Conservation (phyloP, 2,888 invertebrate species). For the Oligia strigilis region DNA sequence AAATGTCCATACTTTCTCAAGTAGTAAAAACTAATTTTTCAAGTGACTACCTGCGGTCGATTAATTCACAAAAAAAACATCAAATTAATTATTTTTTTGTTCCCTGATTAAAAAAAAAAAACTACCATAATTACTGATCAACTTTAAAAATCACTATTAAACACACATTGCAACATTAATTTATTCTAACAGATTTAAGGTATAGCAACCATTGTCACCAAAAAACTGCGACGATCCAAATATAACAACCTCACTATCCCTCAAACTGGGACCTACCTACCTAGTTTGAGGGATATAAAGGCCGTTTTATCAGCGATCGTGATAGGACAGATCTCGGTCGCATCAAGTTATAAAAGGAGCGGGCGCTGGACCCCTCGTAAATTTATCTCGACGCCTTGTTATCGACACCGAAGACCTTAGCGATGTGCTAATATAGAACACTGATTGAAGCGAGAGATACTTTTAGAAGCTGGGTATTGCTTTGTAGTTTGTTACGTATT, state of each 20-base stretch:
- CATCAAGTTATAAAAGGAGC: slow-evolving; percentile 51
- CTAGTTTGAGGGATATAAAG: background rate
- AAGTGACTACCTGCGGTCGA: too few relatives aligned
- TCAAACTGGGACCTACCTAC: slow-evolving; percentile 8
- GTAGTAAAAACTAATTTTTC: too few relatives aligned
- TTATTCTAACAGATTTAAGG: background rate
- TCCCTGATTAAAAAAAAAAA: too few relatives aligned
- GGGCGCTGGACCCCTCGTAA: slow-evolving; percentile 54
- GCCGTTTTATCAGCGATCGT: slow-evolving; percentile 31
- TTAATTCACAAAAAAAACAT: too few relatives aligned
- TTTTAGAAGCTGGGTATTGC: slow-evolving; percentile 9
- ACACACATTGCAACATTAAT: background rate
- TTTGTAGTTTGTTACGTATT: slow-evolving; percentile 9
- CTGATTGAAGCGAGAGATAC: slow-evolving; percentile 52
- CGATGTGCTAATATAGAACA: slow-evolving; percentile 42
- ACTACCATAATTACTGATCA: background rate
- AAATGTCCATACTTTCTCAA: background rate
- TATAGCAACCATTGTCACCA: background rate
- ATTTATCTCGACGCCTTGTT: slow-evolving; percentile 65
- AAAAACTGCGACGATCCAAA: background rate
- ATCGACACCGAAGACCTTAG: slow-evolving; percentile 48
- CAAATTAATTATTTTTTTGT: too few relatives aligned
- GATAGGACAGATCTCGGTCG: slow-evolving; percentile 38
- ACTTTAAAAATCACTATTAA: background rate
- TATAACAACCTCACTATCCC: background rate